Percentiles rank a stretch among this genome's conserved stretches.
Conservation (phyloP, 2,888 invertebrate genomes). For the Linyphia triangularis region DNA sequence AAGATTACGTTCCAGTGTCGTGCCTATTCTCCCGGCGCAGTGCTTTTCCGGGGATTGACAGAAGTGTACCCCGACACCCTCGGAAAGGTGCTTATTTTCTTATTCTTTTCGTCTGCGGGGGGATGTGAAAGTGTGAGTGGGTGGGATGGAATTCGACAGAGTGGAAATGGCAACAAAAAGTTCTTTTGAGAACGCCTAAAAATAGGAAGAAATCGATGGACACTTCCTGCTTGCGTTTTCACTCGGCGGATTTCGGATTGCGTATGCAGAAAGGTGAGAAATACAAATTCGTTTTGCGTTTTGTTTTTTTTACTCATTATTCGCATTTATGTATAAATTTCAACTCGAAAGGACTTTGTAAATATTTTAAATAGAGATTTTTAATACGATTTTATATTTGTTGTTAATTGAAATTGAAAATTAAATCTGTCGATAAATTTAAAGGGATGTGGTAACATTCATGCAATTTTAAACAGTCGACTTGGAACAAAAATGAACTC, state of each 20-base stretch:
- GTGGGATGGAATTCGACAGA: conserved; percentile 1
- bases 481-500: no score
- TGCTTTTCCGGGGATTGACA: conserved; percentile 33
- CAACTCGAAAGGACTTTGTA: no score
- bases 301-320: not conserved
- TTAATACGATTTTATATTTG: no score
- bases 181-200: conserved; percentile 35
- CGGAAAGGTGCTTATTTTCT: conserved; percentile 16
- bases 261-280: conserved; percentile 17
- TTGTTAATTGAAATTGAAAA: no score
- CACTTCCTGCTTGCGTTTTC: not conserved
- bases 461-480: no score
- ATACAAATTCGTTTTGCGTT: not conserved
- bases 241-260: not conserved
- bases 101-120: conserved; percentile 31
- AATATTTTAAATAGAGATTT: no score
- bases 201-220: conserved; percentile 62
- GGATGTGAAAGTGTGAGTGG: no score
- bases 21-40: conserved; percentile 11
- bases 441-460: no score
- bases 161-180: conserved; percentile 50
- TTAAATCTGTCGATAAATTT: no score
- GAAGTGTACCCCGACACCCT: conserved; percentile 18
- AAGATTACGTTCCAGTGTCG: conserved; percentile 31
- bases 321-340: no score